phyloP scores from a whole-genome alignment of 2,113 vertebrate species.

The Gadus macrocephalus region DNA sequence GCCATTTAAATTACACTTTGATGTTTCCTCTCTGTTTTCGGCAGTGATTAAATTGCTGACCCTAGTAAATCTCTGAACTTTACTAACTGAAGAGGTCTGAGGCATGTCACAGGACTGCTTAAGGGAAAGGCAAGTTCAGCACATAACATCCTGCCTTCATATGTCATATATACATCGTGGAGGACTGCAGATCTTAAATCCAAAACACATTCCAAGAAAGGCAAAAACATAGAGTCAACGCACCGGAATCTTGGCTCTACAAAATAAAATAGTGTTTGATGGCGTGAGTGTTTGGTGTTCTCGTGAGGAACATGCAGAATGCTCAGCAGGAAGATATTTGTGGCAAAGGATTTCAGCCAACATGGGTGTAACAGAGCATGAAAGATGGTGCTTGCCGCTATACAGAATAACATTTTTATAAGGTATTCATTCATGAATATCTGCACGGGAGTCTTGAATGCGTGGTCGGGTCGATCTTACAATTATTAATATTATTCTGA shows the following conservation, averaged over 20 bases:
- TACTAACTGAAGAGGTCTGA: slow-evolving; percentile 67
- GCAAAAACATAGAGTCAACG: slow-evolving; percentile 45
- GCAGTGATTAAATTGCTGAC: slow-evolving; percentile 72
- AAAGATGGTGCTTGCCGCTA: slow-evolving; percentile 25
- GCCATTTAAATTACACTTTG: slow-evolving; percentile 77
- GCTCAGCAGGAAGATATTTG: slow-evolving; percentile 61
- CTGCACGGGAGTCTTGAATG: slow-evolving; percentile 19
- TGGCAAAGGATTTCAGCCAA: slow-evolving; percentile 47
- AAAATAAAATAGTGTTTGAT: slow-evolving; percentile 54
- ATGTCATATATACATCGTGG: slow-evolving; percentile 19
- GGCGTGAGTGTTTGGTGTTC: slow-evolving; percentile 61
- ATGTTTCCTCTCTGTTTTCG: slow-evolving; percentile 74
- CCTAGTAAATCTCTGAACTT: slow-evolving; percentile 72
- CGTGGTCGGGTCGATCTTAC: slow-evolving; percentile 11
- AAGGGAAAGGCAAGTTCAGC: slow-evolving; percentile 44
- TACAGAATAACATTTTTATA: background rate
- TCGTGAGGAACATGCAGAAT: slow-evolving; percentile 54
- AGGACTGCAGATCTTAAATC: slow-evolving; percentile 30
- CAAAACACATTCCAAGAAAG: slow-evolving; percentile 48
- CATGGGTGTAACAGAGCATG: slow-evolving; percentile 41
- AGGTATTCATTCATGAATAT: background rate
- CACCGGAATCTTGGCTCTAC: slow-evolving; percentile 64
- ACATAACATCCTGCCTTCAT: slow-evolving; percentile 8
- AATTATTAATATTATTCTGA: no score
- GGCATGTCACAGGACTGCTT: slow-evolving; percentile 48